A percentile compares a stretch with the other conserved stretches of the same genome.
Evolutionary conservation across 2,113 vertebrate genomes (phyloP).

Genomic region (Pachycephala philippinensis): DNA sequence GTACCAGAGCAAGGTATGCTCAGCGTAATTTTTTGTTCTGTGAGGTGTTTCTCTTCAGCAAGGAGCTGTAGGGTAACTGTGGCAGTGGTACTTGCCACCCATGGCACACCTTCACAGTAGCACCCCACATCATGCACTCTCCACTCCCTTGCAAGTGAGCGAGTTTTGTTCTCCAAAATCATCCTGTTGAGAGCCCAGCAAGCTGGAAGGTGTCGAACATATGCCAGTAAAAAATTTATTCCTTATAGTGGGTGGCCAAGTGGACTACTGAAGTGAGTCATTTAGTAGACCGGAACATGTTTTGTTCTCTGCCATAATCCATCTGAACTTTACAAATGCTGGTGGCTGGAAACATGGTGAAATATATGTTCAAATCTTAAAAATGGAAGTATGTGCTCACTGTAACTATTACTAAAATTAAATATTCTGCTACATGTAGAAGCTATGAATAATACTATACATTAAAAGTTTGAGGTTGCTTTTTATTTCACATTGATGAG

Average conservation of each 20-base stretch:
- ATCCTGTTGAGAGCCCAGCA: not conserved
- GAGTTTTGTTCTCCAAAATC: not conserved
- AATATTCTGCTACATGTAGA: not conserved
- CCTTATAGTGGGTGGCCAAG: not conserved
- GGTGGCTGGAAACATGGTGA: not conserved
- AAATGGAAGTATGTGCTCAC: not conserved
- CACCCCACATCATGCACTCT: not conserved
- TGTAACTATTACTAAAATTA: not conserved
- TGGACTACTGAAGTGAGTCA: not conserved
- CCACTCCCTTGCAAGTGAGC: not conserved
- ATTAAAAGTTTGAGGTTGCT: not conserved
- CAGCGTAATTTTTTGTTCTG: not conserved
- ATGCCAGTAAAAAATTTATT: slow-evolving; percentile 14
- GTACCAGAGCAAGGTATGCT: not conserved
- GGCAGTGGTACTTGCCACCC: not conserved
- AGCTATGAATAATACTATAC: not conserved
- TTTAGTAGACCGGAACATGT: slow-evolving; percentile 10
- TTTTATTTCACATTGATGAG: not conserved
- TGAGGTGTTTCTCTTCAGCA: not conserved
- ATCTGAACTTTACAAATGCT: not conserved
- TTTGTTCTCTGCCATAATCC: not conserved
- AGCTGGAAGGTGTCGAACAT: slow-evolving; percentile 41
- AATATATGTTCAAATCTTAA: not conserved
- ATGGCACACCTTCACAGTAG: not conserved
- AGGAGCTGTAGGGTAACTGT: not conserved